Base-by-base conservation (phyloP, 2,113 vertebrate species). In the Chionodraco myersi region DNA sequence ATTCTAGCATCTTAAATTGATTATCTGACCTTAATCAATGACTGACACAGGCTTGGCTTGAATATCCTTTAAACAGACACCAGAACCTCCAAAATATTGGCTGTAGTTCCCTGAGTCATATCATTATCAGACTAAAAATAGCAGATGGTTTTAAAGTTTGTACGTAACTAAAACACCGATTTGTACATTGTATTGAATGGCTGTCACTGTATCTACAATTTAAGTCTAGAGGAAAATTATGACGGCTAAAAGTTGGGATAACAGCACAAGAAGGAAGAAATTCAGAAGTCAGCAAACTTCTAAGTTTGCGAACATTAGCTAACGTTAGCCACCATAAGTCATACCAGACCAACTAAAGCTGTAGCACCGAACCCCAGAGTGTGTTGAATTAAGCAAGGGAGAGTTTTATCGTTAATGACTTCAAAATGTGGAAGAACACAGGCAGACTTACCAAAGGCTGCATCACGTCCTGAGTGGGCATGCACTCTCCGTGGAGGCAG, bases 401-500 rank as follows among this genome's bases (percentile, higher is more conserved):
- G n/a, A 13, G 6, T 70, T 49, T 64, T 13, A 57, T 48, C 26
- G 36, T 3, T 4, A 21, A 26, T 16, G 2, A 36, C 23, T 47
- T 15, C 6, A 54, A 63, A 9, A 18, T 41, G 57, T 26, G 14
- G 36, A 41, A 21, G 52, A 58, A 34, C 30, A 13, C 47, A 70
- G 18, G 23, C 10, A 12, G n/a, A 36, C 91, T 88, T 81, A 92
- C 89, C 89, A 49, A 76, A 5, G 82, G 90, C 61, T 83, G 72
- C 86, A 94, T 92, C 53, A 96, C 96, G 94, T 98, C 94, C 51
- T 92, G 84, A 18, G 80, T 92, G 0, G 84, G 69, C 81, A 94
- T 9, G 45, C 98, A 99, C 23, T 0, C 86, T 5, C 97, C 96
- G 0, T 95, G 91, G 76, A 94, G 92, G 88, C 98, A 99, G 26